Conservation (phyloP, 2,888 invertebrate species). For the Hirtodrosophila duncani region DNA sequence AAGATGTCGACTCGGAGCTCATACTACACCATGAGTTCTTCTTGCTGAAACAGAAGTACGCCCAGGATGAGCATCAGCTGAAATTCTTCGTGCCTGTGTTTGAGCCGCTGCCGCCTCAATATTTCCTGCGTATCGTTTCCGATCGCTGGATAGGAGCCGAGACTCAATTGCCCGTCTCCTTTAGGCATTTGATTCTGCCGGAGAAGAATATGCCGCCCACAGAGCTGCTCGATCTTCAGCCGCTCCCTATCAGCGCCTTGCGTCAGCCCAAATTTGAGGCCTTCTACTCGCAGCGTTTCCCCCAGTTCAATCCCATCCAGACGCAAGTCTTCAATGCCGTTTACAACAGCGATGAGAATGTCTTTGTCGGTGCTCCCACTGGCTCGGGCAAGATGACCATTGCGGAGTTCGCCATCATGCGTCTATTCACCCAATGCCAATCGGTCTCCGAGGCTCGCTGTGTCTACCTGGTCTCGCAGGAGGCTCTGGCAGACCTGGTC, state of each 20-base stretch:
- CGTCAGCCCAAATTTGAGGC: conserved; percentile 91
- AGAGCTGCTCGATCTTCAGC: conserved; percentile 96
- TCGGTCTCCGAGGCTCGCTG: conserved; percentile 86
- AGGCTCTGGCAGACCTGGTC: conserved; percentile 92
- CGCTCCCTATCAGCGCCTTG: conserved; percentile 94
- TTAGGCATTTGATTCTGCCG: conserved; percentile 96
- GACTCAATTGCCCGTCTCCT: conserved; percentile 97
- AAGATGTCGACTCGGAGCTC: conserved; percentile 92
- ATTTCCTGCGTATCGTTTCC: conserved; percentile 94
- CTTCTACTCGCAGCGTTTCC: conserved; percentile 90
- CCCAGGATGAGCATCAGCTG: conserved; percentile 94
- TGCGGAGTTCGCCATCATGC: conserved; percentile 96
- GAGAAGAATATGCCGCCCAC: conserved; percentile 99
- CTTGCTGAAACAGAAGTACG: conserved; percentile 95
- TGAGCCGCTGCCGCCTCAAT: conserved; percentile 98
- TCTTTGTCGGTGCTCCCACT: conserved; percentile 95
- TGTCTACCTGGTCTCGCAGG: conserved; percentile 95
- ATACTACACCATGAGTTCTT: conserved; percentile 97
- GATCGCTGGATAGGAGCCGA: conserved; percentile 97
- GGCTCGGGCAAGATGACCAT: conserved; percentile 96
- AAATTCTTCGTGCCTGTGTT: conserved; percentile 99
- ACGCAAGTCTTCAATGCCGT: conserved; percentile 99
- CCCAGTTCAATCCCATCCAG: conserved; percentile 98
- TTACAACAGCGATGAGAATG: conserved; percentile 98
- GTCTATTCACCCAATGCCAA: conserved; percentile 86